These are phyloP conservation scores for Mystacornis crossleyi DNA, from an alignment of 2,113 vertebrate genomes.

Conservation along the genomic window DNA sequence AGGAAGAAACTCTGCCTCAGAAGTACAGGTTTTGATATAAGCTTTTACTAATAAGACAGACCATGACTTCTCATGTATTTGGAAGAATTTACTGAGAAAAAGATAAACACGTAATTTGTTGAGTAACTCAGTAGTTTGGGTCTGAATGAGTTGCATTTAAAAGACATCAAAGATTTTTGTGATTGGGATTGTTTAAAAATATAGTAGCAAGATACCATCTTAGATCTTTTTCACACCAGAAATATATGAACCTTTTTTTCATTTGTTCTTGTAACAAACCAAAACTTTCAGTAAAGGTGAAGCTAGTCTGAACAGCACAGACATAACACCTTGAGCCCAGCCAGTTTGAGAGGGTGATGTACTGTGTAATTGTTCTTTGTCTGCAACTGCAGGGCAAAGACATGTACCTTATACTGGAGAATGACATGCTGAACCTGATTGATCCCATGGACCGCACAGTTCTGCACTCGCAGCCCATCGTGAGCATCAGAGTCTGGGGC, in stretches of 20 bases:
- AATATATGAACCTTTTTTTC: background rate
- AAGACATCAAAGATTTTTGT: background rate
- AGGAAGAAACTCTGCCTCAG: background rate
- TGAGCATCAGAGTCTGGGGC: conserved; percentile 96
- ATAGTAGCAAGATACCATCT: background rate
- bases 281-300: background rate
- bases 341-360: background rate
- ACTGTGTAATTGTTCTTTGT: background rate
- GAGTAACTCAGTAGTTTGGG: background rate
- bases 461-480: conserved; percentile 94
- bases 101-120: background rate
- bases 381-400: conserved; percentile 85
- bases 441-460: conserved; percentile 91
- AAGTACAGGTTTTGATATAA: background rate
- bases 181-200: background rate
- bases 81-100: background rate
- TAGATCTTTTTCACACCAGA: background rate
- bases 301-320: background rate
- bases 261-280: background rate
- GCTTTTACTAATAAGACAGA: background rate
- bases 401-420: conserved; percentile 94
- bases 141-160: background rate
- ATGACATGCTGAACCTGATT: conserved; percentile 90
- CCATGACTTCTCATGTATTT: background rate
- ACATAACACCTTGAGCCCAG: background rate